Base-by-base conservation (phyloP, 2,888 invertebrate species). In the Seira sanloemensis region DNA sequence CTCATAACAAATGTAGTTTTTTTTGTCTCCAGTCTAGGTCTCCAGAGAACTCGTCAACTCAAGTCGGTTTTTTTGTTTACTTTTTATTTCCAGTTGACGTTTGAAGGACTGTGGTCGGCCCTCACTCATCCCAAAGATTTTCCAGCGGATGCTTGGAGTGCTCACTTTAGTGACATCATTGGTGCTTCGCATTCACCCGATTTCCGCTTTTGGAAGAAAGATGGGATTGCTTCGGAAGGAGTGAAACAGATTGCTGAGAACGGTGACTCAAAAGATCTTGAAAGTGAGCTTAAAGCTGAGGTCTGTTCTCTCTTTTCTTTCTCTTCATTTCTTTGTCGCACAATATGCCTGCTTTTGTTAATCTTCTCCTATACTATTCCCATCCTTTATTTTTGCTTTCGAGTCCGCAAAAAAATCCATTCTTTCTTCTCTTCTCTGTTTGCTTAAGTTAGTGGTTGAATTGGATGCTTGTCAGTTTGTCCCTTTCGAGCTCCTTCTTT, bases 131-230 rank as follows among this genome's bases (percentile, higher is more conserved):
- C 94, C 0, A 94, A 93, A 89, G 93, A 93, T 87, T 94, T 93
- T 90, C 94, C 94, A 0, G 89, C 86, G 90, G 92, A 93, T 87
- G 91, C 91, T 75, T 92, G 92, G 90, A 90, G 92, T 85, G 92
- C 93, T 4, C 93, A 93, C 89, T 94, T 94, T 92, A 93, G 93
- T n/a, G 93, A 94, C 90, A 91, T 94, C 82, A 93, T 94, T 76
- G 93, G 93, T 4, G 92, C 92, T 0, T 92, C 93, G 0, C 94
- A 94, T 90, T 92, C 92, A 21, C 90, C 91, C 2, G 91, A 92
- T 86, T 94, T 93, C 90, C 90, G 91, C 9, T 92, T 94, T 88
- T 94, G 94, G 93, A 92, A 92, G 80, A 92, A 93, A 84, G 93
- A 93, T 1, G 91, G 91, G 16, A 90, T 91, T 71, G 93, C 94